Conservation (phyloP, 2,888 invertebrate genomes). For the Drosophila histrio region DNA sequence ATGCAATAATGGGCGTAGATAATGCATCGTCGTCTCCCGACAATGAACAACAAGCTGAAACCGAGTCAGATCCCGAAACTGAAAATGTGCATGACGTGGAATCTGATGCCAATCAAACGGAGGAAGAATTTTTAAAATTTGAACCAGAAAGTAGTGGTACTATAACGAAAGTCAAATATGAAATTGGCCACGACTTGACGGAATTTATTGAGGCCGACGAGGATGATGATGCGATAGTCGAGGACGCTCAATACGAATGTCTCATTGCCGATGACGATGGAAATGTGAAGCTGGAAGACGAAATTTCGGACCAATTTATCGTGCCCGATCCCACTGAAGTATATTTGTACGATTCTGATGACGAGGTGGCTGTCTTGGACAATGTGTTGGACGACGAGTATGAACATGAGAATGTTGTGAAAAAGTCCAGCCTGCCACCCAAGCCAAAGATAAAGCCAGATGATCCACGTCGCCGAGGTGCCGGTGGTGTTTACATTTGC, state of each 20-base stretch:
- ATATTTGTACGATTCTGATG: conserved; percentile 67
- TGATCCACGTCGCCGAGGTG: conserved; percentile 64
- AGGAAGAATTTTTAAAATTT: conserved; percentile 28
- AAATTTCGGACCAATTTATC: conserved; percentile 44
- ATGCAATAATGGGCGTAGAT: conserved; percentile 48
- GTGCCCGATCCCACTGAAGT: conserved; percentile 53
- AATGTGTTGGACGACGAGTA: conserved; percentile 67
- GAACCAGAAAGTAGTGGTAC: conserved; percentile 27
- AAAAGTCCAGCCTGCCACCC: conserved; percentile 69
- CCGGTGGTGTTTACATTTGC: conserved; percentile 69
- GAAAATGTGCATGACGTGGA: conserved; percentile 20
- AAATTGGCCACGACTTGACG: conserved; percentile 37
- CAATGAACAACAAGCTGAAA: conserved; percentile 19
- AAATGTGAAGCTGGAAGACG: conserved; percentile 55
- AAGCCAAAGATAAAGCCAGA: conserved; percentile 64
- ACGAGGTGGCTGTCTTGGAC: conserved; percentile 66
- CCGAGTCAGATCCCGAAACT: conserved; percentile 29
- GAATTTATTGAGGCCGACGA: conserved; percentile 62
- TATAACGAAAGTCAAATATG: conserved; percentile 40
- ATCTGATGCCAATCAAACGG: conserved; percentile 12
- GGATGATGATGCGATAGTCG: conserved; percentile 47
- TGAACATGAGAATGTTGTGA: conserved; percentile 67
- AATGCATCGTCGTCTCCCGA: not conserved
- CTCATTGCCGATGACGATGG: conserved; percentile 58
- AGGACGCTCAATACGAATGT: conserved; percentile 67